Evolutionary conservation across 2,113 vertebrate species (phyloP).

Genomic region (Pelobates fuscus): DNA sequence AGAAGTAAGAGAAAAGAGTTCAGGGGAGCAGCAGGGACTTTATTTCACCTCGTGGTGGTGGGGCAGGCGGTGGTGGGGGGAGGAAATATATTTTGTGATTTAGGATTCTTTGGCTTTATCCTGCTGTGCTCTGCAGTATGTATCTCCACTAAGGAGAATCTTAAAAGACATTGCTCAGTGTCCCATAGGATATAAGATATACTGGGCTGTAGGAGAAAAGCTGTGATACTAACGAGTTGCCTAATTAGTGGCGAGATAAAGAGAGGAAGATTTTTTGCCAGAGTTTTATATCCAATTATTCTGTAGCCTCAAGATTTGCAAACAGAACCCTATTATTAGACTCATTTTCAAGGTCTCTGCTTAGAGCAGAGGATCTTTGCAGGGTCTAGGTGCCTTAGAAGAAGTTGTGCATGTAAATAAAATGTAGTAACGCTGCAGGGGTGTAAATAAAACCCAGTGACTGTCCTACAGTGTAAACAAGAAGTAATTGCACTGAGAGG

Average conservation of each 20-base stretch:
- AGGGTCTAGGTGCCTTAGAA: slow-evolving; percentile 4
- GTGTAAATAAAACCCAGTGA: slow-evolving; percentile 32
- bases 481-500: background rate
- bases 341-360: slow-evolving; percentile 11
- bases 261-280: slow-evolving; percentile 27
- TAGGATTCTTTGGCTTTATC: slow-evolving; percentile 7
- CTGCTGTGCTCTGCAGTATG: slow-evolving; percentile 42
- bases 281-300: slow-evolving; percentile 46
- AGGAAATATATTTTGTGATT: slow-evolving; percentile 1
- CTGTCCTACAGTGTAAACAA: slow-evolving; percentile 12
- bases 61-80: background rate
- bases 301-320: slow-evolving; percentile 42
- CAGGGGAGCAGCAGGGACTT: background rate
- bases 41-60: slow-evolving; percentile 9
- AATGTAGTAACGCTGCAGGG: slow-evolving; percentile 7
- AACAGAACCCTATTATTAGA: slow-evolving; percentile 41
- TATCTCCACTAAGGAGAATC: slow-evolving; percentile 31
- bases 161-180: slow-evolving; percentile 40
- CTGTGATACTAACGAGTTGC: slow-evolving; percentile 47
- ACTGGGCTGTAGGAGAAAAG: slow-evolving; percentile 32
- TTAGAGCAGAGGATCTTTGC: slow-evolving; percentile 1
- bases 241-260: slow-evolving; percentile 45
- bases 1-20: slow-evolving; percentile 9
- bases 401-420: slow-evolving; percentile 19
- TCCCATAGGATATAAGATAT: slow-evolving; percentile 45